Conservation (phyloP, 2,797 vertebrate species). For the Enteromius mattozi region DNA sequence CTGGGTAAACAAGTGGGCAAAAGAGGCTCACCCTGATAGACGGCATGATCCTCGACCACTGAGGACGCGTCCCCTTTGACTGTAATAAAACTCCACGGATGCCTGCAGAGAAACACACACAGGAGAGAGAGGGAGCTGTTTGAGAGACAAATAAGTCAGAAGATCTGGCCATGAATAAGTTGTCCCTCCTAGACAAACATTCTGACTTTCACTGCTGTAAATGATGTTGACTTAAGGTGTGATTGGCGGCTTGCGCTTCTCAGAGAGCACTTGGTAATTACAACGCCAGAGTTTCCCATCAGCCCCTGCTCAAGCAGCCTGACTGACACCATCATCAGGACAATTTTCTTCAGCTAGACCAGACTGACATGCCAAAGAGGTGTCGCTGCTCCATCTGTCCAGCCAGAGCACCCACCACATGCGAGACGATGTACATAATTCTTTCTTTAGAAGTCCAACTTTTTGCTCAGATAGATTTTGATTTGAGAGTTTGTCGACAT, state of each 20-base stretch:
- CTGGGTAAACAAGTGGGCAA: constrained; percentile 16
- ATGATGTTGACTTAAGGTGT: constrained; percentile 51
- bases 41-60: constrained; percentile 88
- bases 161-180: constrained; percentile 23
- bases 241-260: constrained; percentile 32
- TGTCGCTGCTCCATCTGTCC: background rate
- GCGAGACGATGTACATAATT: background rate
- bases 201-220: constrained; percentile 43
- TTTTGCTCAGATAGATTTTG: background rate
- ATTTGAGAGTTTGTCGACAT: background rate
- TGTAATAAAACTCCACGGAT: constrained; percentile 93
- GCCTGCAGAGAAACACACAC: constrained; percentile 72
- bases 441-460: background rate
- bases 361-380: constrained; percentile 15
- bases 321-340: constrained; percentile 38
- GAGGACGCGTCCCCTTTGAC: constrained; percentile 85
- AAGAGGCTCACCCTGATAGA: constrained; percentile 86
- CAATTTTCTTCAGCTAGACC: constrained; percentile 11
- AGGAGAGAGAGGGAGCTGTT: background rate
- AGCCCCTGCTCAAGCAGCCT: constrained; percentile 24
- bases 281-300: constrained; percentile 33
- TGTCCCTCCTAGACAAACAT: constrained; percentile 49
- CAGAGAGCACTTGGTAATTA: constrained; percentile 51
- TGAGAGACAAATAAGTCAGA: constrained; percentile 8
- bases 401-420: background rate